Evolutionary conservation across 1,140 invertebrate genomes (phyloP), one percentile per base, ranked within the genome.

Genomic region (Charaxes varanes): DNA sequence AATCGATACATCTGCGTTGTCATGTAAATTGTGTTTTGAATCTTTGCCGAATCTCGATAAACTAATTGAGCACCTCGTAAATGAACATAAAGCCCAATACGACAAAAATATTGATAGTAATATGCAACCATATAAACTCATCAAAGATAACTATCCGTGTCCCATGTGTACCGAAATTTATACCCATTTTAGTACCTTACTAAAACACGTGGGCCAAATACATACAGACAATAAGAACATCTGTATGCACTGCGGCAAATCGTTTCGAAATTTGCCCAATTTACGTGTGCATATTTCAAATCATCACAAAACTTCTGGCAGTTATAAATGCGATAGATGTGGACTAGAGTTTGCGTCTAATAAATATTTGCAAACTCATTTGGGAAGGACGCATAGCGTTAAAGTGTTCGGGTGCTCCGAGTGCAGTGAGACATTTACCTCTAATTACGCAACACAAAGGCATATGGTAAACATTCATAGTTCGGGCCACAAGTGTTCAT

Each of bases 111-210:
- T 72, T 1, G 59, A 56, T 4, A 55, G 44, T 7, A 74, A 68
- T 48, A 61, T 82, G 3, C 65, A 79, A 32, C 54, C 67, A 1
- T 78, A 63, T 26, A 62, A 59, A 11, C 41, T 82, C 2, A 46
- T 69, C 3, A 78, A 77, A 51, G 67, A 76, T 31, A 78, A 68
- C n/a, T 69, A 76, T 6, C 62, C 69, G 0, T 82, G 78, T 30
- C 73, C 67, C 0, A 18, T 63, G 7, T 82, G 78, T 27, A 40
- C 54, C 0, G 50, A 59, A 6, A 31, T 47, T 0, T 76, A 72
- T 21, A 35, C 65, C 8, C 73, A 76, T 34, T 82, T 80, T 23
- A 60, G 59, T 0, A 77, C 61, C 0, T 34, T 80, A 0, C 41
- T 78, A 5, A 59, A 61, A 10, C 78, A 82, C 31, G 53, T 77